A percentile compares a stretch with the other conserved stretches of the same genome.
Conservation (phyloP, 64 coral and sea anemone genomes). For the Trachythela sp. region DNA sequence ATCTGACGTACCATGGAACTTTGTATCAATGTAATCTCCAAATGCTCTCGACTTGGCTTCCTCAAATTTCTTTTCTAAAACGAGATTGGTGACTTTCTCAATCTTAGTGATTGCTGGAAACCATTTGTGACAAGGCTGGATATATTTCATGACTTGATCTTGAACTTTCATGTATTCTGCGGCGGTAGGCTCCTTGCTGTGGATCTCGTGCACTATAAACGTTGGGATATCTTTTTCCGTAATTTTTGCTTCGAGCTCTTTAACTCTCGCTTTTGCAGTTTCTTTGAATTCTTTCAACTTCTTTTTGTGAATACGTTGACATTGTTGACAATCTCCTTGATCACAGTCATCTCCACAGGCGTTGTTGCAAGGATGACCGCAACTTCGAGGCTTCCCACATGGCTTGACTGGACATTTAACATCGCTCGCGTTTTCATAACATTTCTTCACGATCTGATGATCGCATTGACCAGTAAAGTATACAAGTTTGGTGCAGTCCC, state of each 20-base stretch:
- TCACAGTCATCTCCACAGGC: constrained; percentile 9
- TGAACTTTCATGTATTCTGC: constrained; percentile 26
- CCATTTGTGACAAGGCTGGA: constrained; percentile 26
- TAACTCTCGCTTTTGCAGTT: not conserved
- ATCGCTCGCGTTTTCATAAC: not conserved
- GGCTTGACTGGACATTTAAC: not conserved
- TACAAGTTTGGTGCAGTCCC: not conserved
- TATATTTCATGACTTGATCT: not conserved
- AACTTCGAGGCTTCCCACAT: not conserved
- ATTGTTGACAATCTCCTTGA: not conserved
- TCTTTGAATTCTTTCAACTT: constrained; percentile 20
- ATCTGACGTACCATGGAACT: no score
- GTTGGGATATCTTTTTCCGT: not conserved
- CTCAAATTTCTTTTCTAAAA: no score
- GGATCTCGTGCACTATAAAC: not conserved
- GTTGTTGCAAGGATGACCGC: constrained; percentile 16
- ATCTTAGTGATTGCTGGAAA: not conserved
- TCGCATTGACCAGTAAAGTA: not conserved
- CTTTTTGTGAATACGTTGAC: not conserved
- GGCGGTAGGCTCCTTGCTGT: not conserved
- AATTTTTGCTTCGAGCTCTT: not conserved
- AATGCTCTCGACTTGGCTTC: no score
- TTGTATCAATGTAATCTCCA: no score
- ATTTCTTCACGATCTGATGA: no score
- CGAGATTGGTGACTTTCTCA: constrained; percentile 24